These are phyloP conservation scores for Epirrita christyi DNA, from an alignment of 2,888 invertebrate species.

Conservation along the genomic window DNA sequence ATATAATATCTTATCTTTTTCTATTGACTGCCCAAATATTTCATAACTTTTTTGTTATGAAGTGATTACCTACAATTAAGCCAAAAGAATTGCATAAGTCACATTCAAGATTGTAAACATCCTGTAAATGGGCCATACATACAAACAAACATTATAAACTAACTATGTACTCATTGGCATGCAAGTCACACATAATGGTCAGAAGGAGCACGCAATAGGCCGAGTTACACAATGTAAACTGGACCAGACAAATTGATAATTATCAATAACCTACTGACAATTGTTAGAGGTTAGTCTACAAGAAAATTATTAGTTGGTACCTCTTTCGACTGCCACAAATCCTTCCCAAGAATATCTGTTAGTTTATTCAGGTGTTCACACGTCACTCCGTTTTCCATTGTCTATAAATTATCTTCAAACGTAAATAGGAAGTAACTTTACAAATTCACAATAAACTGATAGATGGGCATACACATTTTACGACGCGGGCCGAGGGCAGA, in stretches of 20 bases:
- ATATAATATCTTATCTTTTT: no score
- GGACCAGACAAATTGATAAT: conserved; percentile 63
- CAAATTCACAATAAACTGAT: conserved; percentile 57
- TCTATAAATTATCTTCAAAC: conserved; percentile 49
- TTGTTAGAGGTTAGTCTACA: conserved; percentile 70
- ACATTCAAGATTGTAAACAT: conserved; percentile 25
- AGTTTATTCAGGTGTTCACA: conserved; percentile 80
- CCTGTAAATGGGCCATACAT: conserved; percentile 7
- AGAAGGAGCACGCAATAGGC: conserved; percentile 29
- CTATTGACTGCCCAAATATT: conserved; percentile 1
- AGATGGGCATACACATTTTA: conserved; percentile 69
- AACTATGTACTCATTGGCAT: conserved; percentile 25
- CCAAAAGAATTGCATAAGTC: conserved; percentile 24
- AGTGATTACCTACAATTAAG: conserved; percentile 6
- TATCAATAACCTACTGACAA: conserved; percentile 50
- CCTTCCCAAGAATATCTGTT: conserved; percentile 67
- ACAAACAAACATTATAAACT: conserved; percentile 15
- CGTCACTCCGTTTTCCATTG: conserved; percentile 78
- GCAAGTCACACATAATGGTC: conserved; percentile 16
- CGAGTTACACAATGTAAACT: conserved; percentile 65
- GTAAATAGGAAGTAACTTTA: conserved; percentile 64
- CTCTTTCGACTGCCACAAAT: conserved; percentile 77
- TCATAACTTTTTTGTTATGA: conserved; percentile 5
- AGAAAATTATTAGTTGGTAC: conserved; percentile 50
- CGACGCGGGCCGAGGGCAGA: conserved; percentile 46